phyloP scores from a whole-genome alignment of 2,113 vertebrate species.

The Triplophysa siluroides region DNA sequence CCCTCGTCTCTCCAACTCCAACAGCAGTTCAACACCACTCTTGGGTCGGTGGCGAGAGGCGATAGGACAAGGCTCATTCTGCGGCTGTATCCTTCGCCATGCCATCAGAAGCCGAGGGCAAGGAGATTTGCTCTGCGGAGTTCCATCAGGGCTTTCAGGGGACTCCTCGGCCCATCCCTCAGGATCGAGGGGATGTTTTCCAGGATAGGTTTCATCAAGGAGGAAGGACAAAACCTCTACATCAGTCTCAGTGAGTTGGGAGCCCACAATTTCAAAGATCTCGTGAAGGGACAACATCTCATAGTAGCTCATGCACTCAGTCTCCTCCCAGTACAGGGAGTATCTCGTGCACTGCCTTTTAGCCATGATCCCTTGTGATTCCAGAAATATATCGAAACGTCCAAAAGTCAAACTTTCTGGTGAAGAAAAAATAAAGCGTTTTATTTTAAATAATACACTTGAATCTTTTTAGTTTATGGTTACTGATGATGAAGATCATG shows the following conservation, averaged over 20 bases:
- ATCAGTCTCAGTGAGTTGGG: conserved; percentile 84
- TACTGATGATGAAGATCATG: too few relatives aligned
- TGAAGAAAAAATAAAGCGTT: neutral
- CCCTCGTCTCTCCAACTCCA: conserved; percentile 83
- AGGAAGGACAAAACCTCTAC: conserved; percentile 85
- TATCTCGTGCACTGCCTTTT: conserved; percentile 51
- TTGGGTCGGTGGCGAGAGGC: conserved; percentile 66
- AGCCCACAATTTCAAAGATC: conserved; percentile 85
- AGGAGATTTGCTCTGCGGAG: conserved; percentile 34
- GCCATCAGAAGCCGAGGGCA: conserved; percentile 66
- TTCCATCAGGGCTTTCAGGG: conserved; percentile 26
- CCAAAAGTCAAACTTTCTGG: conserved; percentile 37
- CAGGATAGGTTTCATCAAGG: conserved; percentile 78
- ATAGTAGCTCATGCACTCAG: conserved; percentile 84
- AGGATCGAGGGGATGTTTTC: conserved; percentile 75
- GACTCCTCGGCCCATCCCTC: conserved; percentile 69
- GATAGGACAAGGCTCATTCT: conserved; percentile 32
- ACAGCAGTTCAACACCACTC: conserved; percentile 80
- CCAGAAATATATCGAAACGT: conserved; percentile 12
- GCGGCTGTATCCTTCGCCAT: conserved; percentile 66
- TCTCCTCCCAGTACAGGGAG: conserved; percentile 83
- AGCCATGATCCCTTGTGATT: conserved; percentile 62
- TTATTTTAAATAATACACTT: neutral
- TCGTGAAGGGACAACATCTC: conserved; percentile 87
- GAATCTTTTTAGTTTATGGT: neutral